phyloP scores from a whole-genome alignment of 2,113 vertebrate species.

The Scolopax mira region DNA sequence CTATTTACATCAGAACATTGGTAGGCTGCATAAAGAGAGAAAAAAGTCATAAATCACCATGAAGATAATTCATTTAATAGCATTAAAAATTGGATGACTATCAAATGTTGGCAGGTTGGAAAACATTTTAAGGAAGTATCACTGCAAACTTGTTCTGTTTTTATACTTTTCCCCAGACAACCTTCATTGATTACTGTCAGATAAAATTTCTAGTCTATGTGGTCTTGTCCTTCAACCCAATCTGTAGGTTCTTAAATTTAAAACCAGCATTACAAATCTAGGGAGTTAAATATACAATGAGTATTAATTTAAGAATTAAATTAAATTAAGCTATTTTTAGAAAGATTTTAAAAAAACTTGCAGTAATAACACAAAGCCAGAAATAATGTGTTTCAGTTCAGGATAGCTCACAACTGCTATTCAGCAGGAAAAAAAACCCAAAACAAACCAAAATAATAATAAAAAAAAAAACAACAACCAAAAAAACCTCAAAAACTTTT shows the following conservation, averaged over 20 bases:
- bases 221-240: background rate
- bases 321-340: background rate
- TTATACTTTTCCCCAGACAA: background rate
- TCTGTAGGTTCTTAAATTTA: background rate
- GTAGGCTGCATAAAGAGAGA: background rate
- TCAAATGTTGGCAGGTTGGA: background rate
- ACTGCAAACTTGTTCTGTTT: background rate
- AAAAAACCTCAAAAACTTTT: background rate
- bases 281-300: background rate
- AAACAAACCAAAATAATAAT: no score
- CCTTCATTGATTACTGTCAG: background rate
- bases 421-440: background rate
- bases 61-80: background rate
- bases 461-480: no score
- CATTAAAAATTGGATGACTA: background rate
- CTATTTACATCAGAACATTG: background rate
- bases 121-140: background rate
- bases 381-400: background rate
- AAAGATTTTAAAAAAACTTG: background rate
- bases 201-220: background rate
- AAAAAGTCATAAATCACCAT: background rate
- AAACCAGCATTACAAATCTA: background rate
- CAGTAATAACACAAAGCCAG: background rate
- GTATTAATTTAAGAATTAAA: background rate
- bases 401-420: background rate